Evolutionary conservation across 2,113 vertebrate species (phyloP).

Genomic region (Macquaria ambigua): DNA sequence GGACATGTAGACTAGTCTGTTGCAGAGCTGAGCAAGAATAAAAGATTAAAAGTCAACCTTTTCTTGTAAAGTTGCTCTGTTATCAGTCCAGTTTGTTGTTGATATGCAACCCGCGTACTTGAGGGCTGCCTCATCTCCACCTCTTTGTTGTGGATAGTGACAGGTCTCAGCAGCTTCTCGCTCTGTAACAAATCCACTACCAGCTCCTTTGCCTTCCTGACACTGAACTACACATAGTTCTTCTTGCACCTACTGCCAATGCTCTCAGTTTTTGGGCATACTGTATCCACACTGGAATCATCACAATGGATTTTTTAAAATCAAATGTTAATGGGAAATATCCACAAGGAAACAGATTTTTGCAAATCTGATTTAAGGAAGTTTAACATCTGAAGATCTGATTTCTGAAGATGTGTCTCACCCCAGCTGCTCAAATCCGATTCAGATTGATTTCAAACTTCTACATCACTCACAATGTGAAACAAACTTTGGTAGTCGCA

Average conservation of each 20-base stretch:
- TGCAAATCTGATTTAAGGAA: not conserved
- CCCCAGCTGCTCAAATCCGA: not conserved
- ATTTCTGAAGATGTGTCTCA: not conserved
- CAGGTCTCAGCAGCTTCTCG: constrained; percentile 20
- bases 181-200: constrained; percentile 27
- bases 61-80: not conserved
- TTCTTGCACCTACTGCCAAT: not conserved
- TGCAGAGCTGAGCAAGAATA: constrained; percentile 22
- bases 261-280: not conserved
- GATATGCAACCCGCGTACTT: constrained; percentile 6
- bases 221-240: constrained; percentile 6
- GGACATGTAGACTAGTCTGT: constrained; percentile 9
- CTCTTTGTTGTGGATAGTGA: constrained; percentile 23
- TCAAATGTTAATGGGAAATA: not conserved
- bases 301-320: not conserved
- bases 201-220: constrained; percentile 18
- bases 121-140: constrained; percentile 8
- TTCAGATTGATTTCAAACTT: not conserved
- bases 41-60: constrained; percentile 31
- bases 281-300: not conserved
- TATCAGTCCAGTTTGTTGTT: constrained; percentile 33
- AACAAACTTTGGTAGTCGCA: constrained; percentile 1
- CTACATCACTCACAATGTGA: not conserved
- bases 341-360: not conserved
- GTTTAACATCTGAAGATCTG: not conserved